phyloP scores from a whole-genome alignment of 2,797 vertebrate genomes.

The Propithecus deckenii region DNA sequence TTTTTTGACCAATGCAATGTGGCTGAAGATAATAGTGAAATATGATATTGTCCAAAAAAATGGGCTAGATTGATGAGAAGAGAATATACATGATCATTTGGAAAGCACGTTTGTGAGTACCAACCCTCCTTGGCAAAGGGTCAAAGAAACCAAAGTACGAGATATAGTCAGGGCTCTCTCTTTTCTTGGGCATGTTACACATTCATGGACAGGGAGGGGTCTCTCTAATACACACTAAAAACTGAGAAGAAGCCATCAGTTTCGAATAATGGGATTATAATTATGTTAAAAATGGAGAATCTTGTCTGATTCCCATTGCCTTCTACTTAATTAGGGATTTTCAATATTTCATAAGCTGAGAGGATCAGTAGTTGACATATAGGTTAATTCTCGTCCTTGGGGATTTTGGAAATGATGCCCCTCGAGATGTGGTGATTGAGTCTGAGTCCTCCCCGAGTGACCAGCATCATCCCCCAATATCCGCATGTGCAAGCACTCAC shows the following conservation, averaged over 20 bases:
- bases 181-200: background rate
- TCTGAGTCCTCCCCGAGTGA: background rate
- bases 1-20: background rate
- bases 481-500: fast-evolving
- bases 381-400: background rate
- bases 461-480: background rate
- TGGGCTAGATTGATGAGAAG: background rate
- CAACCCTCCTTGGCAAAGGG: background rate
- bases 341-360: background rate
- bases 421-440: background rate
- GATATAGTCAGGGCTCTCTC: background rate
- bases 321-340: slow-evolving; percentile 5
- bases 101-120: background rate
- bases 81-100: background rate
- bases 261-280: background rate
- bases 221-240: background rate
- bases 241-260: background rate
- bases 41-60: background rate
- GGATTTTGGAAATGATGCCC: background rate
- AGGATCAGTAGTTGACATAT: background rate
- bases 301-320: background rate
- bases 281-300: background rate
- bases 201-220: background rate
- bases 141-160: background rate
- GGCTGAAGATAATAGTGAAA: background rate